Evolutionary conservation across 35 echinoderm and acorn worm species (phyloP).

Genomic region (Lytechinus variegatus): DNA sequence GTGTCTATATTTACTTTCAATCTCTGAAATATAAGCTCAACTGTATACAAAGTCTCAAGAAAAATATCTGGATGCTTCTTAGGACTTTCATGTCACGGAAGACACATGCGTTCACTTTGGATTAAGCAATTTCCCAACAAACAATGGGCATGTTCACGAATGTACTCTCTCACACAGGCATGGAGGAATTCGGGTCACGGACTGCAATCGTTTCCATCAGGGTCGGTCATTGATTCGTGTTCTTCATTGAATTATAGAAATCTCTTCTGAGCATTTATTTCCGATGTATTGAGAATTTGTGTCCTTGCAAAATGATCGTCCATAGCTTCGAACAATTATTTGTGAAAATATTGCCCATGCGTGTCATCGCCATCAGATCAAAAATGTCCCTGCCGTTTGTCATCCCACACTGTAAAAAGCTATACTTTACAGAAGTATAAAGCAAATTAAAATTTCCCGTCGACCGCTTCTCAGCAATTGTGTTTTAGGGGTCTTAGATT

Average conservation of each 20-base stretch:
- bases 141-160: neutral
- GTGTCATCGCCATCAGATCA: neutral
- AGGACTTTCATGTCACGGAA: neutral
- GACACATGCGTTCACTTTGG: neutral
- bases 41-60: neutral
- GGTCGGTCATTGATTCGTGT: neutral
- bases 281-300: neutral
- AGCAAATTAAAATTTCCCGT: too few species aligned
- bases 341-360: neutral
- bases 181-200: neutral
- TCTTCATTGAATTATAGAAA: neutral
- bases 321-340: neutral
- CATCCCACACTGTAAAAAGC: too few species aligned
- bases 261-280: neutral
- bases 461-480: too few species aligned
- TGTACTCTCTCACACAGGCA: neutral
- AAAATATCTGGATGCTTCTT: neutral
- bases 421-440: too few species aligned
- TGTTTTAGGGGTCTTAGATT: too few species aligned
- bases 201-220: neutral
- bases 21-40: neutral
- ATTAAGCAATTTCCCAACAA: neutral
- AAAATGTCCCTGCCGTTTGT: neutral
- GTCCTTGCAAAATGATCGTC: neutral
- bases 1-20: neutral